These are phyloP conservation scores for Nyctalus aviator DNA, from an alignment of 2,797 vertebrate species.

Conservation along the genomic window DNA sequence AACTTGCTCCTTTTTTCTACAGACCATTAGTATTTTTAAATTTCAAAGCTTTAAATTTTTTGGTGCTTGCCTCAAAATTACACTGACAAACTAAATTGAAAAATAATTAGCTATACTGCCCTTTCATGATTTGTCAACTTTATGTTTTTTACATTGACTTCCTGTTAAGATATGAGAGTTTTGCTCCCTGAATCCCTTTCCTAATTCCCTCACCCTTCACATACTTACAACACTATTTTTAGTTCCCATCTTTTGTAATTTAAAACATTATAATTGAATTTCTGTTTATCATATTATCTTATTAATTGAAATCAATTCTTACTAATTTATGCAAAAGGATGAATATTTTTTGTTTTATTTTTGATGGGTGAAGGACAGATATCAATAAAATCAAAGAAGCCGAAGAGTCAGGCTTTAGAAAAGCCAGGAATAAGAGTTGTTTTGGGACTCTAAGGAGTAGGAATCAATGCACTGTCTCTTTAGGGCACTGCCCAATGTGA, in stretches of 20 bases:
- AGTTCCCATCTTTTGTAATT: not conserved
- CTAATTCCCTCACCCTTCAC: not conserved
- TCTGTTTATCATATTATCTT: not conserved
- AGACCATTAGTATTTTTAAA: not conserved
- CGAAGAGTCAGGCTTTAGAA: not conserved
- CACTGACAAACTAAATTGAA: not conserved
- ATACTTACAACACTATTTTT: not conserved
- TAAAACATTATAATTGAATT: slow-evolving; percentile 14
- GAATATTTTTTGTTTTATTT: not conserved
- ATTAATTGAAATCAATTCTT: slow-evolving; percentile 6
- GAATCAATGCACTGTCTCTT: not conserved
- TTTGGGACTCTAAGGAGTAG: not conserved
- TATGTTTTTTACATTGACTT: not conserved
- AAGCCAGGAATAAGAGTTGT: not conserved
- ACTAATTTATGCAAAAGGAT: not conserved
- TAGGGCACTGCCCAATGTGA: not conserved
- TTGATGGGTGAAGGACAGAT: not conserved
- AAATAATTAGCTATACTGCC: not conserved
- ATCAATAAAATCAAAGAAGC: not conserved
- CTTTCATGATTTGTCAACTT: not conserved
- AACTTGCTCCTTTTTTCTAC: not conserved
- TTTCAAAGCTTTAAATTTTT: slow-evolving; percentile 21
- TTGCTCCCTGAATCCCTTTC: not conserved
- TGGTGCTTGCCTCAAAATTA: not conserved
- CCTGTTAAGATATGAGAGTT: not conserved